These are phyloP conservation scores for Helicoverpa assulta DNA, from an alignment of 2,888 invertebrate genomes.

Conservation along the genomic window DNA sequence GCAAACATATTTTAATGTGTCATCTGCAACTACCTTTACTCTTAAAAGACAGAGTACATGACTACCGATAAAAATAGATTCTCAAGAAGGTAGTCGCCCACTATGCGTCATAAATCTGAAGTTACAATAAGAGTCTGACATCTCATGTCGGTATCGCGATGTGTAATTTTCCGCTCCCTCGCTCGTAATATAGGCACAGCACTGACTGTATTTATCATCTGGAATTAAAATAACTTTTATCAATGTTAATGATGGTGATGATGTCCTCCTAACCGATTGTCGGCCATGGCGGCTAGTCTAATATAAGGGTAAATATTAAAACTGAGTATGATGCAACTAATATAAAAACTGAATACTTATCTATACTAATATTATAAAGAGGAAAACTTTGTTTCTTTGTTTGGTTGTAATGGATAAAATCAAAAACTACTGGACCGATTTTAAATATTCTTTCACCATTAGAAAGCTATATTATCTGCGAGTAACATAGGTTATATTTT, in stretches of 20 bases:
- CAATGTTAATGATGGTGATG: constrained; percentile 24
- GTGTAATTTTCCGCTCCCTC: constrained; percentile 74
- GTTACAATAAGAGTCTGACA: not conserved
- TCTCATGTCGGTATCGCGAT: constrained; percentile 60
- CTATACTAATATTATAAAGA: too few species aligned
- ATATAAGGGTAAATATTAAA: not conserved
- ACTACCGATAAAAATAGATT: not conserved
- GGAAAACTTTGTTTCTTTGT: too few species aligned
- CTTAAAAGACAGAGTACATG: too few species aligned
- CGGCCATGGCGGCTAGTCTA: too few species aligned
- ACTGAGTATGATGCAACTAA: not conserved
- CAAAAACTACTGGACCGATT: too few species aligned
- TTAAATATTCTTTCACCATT: too few species aligned
- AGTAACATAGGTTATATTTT: too few species aligned
- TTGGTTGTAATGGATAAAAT: too few species aligned
- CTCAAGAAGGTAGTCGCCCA: not conserved
- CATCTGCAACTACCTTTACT: too few species aligned
- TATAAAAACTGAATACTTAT: constrained; percentile 4
- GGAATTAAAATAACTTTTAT: constrained; percentile 32
- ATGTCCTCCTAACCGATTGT: constrained; percentile 3
- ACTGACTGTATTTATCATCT: constrained; percentile 54
- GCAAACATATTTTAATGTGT: too few species aligned
- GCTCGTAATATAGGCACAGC: constrained; percentile 68
- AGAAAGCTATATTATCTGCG: too few species aligned
- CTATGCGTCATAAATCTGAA: not conserved